These are phyloP conservation scores for Toxotes jaculatrix DNA, from an alignment of 2,113 vertebrate genomes.

Conservation along the genomic window DNA sequence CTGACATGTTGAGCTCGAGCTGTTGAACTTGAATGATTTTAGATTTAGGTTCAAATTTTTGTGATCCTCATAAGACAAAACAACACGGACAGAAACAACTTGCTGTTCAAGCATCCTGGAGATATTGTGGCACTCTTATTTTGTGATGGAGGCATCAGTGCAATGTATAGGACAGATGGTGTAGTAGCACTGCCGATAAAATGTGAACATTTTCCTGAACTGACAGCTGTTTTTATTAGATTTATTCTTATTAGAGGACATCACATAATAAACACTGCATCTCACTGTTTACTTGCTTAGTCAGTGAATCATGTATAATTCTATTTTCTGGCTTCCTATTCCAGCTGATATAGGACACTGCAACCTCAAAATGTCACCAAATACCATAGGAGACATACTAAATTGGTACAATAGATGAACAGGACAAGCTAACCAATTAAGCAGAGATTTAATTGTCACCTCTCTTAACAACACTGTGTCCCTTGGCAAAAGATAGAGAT, in stretches of 20 bases:
- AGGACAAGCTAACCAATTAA: constrained; percentile 26
- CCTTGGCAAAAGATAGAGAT: constrained; percentile 12
- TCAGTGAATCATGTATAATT: background rate
- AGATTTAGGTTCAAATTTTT: background rate
- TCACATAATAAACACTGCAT: background rate
- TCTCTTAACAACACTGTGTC: constrained; percentile 5
- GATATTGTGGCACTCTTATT: background rate
- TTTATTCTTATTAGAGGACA: background rate
- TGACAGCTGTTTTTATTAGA: background rate
- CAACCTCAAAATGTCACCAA: constrained; percentile 5
- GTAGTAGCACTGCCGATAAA: background rate
- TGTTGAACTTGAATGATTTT: too few relatives aligned
- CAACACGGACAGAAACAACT: too few relatives aligned
- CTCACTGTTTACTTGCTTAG: background rate
- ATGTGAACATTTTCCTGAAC: background rate
- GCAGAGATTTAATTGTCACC: constrained; percentile 19
- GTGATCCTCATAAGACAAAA: background rate
- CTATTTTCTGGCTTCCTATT: background rate
- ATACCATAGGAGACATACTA: background rate
- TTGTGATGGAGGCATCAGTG: background rate
- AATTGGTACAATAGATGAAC: constrained; percentile 5
- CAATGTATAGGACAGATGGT: background rate
- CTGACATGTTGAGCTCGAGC: too few relatives aligned
- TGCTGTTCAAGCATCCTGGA: background rate
- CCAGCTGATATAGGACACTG: background rate